Evolutionary conservation across 2,888 invertebrate species (phyloP).

Genomic region (Amphiduros pacificus): DNA sequence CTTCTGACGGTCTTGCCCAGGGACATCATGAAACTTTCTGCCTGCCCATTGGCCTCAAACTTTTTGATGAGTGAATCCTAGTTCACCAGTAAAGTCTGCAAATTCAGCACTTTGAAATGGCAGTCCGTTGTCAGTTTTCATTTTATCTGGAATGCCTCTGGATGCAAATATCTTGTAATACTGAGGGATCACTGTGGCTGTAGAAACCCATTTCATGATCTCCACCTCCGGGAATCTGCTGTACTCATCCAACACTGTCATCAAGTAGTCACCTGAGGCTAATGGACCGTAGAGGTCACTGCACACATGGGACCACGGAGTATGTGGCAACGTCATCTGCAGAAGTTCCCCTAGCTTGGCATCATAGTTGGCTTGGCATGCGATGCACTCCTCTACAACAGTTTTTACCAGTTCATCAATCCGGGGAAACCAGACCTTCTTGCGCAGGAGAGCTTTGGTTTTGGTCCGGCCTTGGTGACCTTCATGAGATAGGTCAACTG

Average conservation of each 20-base stretch:
- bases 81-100: not conserved
- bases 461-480: not conserved
- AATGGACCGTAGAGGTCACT: not conserved
- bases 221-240: not conserved
- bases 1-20: too few species aligned
- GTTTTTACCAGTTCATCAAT: not conserved
- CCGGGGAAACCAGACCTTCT: not conserved
- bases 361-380: not conserved
- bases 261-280: not conserved
- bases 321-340: not conserved
- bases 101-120: not conserved
- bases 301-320: not conserved
- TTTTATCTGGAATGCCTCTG: not conserved
- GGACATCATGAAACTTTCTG: too few species aligned
- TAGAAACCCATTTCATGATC: not conserved
- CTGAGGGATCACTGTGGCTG: not conserved
- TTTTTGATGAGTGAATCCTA: too few species aligned
- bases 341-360: not conserved
- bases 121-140: not conserved
- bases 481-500: not conserved
- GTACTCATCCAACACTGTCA: not conserved
- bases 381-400: not conserved
- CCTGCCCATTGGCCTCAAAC: too few species aligned
- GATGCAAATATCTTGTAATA: not conserved
- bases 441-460: not conserved